These are phyloP conservation scores for Uropsilus gracilis DNA, from an alignment of 2,113 vertebrate species.

Conservation along the genomic window DNA sequence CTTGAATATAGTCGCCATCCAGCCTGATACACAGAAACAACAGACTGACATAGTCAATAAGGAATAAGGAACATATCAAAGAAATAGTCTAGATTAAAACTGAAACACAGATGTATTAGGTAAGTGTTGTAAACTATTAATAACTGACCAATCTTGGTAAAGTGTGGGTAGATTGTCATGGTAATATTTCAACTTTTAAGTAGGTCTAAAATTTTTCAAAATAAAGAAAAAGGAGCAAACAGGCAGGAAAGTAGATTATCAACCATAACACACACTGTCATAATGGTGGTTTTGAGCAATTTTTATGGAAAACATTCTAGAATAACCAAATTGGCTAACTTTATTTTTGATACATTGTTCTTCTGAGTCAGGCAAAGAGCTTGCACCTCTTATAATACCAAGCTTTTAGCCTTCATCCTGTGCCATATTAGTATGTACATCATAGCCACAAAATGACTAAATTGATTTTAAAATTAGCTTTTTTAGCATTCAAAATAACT, in stretches of 20 bases:
- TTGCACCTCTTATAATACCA: background rate
- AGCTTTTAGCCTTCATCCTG: background rate
- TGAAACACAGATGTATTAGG: background rate
- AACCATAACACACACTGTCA: background rate
- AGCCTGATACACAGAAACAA: background rate
- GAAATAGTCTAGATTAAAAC: no score
- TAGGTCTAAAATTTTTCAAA: background rate
- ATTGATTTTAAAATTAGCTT: background rate
- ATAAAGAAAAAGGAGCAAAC: background rate
- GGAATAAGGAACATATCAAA: no score
- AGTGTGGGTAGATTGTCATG: background rate
- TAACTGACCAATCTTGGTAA: background rate
- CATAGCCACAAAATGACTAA: background rate
- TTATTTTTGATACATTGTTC: background rate
- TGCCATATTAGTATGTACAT: background rate
- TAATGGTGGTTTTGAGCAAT: background rate
- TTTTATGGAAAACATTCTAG: background rate
- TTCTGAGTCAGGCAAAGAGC: background rate
- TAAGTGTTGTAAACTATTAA: background rate
- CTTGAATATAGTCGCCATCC: no score
- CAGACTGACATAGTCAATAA: no score
- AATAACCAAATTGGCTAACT: background rate
- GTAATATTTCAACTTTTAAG: background rate
- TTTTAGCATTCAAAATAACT: constrained; percentile 25
- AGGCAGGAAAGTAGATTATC: background rate